A percentile compares a stretch with the other conserved stretches of the same genome.
Conservation (phyloP, 2,797 vertebrate genomes). For the Hyperoplus immaculatus region DNA sequence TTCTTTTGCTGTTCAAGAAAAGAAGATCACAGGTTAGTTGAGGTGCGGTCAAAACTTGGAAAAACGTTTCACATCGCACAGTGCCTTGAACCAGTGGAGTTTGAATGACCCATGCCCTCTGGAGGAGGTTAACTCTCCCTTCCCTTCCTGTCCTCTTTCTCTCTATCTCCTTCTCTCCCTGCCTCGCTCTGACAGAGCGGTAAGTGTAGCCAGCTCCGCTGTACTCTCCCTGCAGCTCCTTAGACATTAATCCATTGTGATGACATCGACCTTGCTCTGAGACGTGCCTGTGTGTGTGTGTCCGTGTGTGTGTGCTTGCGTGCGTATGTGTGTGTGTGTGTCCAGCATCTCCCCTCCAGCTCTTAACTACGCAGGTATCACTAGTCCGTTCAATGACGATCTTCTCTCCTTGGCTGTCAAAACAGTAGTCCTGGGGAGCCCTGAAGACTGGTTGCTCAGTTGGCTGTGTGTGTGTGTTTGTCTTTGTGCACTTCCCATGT, state of each 20-base stretch:
- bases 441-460: slow-evolving; percentile 84
- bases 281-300: slow-evolving; percentile 70
- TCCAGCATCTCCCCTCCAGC: slow-evolving; percentile 77
- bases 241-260: slow-evolving; percentile 89
- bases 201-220: slow-evolving; percentile 84
- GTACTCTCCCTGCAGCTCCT: slow-evolving; percentile 86
- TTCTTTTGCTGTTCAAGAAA: slow-evolving; percentile 33
- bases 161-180: slow-evolving; percentile 66
- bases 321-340: slow-evolving; percentile 64
- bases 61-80: neutral
- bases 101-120: slow-evolving; percentile 73
- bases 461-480: slow-evolving; percentile 50
- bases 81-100: slow-evolving; percentile 41
- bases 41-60: slow-evolving; percentile 9
- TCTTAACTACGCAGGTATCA: slow-evolving; percentile 84
- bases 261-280: slow-evolving; percentile 89
- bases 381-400: slow-evolving; percentile 85
- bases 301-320: slow-evolving; percentile 54
- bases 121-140: slow-evolving; percentile 71
- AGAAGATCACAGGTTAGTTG: slow-evolving; percentile 17
- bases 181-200: slow-evolving; percentile 82
- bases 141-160: slow-evolving; percentile 65
- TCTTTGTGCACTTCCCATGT: slow-evolving; percentile 5
- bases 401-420: slow-evolving; percentile 85
- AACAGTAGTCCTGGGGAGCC: slow-evolving; percentile 83